Base-by-base conservation (phyloP, 2,888 invertebrate species). In the Drosophila borealis region DNA sequence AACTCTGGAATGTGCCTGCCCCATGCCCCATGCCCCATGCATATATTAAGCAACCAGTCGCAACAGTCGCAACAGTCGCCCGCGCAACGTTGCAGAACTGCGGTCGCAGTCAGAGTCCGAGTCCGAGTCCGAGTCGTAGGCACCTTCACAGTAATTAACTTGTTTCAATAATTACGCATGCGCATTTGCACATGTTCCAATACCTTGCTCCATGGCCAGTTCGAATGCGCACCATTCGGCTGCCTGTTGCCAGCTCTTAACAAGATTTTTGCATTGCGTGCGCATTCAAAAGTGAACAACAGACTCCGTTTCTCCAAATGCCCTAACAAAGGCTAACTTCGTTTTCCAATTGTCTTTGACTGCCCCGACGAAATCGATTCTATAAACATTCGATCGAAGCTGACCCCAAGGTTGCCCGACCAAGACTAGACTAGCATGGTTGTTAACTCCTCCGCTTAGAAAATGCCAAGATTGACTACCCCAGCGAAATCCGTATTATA, bases 181-280 rank as follows among this genome's bases (percentile, higher is more conserved):
- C 89, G 75, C 81, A 89, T 88, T 81, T 88, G 86, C 89, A 86
- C 88, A 85, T 89, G 85, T 89, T 85, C 70, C 76, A 46, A 72
- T 62, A 66, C 25, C 69, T 64, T 48, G 46, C 42, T 61, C 69
- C 61, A 9, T 62, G 44, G 48, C 41, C 50, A 46, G 59, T 25
- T 39, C 39, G 36, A 45, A 34, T 36, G 53, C 65, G 53, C 65
- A 34, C 36, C 76, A 75, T 54, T 71, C 71, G 57, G 57, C 59
- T 61, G 70, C 55, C 62, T 55, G 70, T 65, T 78, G 79, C 54
- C 78, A 64, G 44, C 48, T 44, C 42, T 78, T 70, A 90, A 90
- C 89, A 90, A 89, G 88, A 85, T 90, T 89, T 90, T 79, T 78
- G 80, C 84, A 88, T 89, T 90, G 89, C 90, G 89, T 89, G 90